Evolutionary conservation across 2,888 invertebrate genomes (phyloP).

Genomic region (Diplazon laetatorius): DNA sequence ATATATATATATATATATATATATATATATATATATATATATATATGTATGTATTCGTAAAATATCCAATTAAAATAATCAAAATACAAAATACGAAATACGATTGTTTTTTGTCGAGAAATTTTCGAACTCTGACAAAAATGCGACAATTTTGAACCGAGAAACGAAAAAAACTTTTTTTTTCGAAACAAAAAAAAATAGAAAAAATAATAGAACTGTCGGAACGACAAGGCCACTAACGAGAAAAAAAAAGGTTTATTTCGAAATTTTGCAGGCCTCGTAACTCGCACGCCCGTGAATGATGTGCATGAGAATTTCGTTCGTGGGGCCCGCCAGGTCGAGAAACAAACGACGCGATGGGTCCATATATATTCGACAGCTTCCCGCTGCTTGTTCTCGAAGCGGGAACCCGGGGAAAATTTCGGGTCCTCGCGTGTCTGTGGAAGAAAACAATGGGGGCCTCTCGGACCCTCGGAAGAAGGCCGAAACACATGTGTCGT

Average conservation of each 20-base stretch:
- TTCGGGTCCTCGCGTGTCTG: not conserved
- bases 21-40: too few species aligned
- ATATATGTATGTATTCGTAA: too few species aligned
- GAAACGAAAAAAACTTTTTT: too few species aligned
- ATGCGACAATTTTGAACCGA: too few species aligned
- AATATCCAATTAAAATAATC: too few species aligned
- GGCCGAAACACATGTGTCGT: conserved; percentile 51
- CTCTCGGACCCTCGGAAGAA: conserved; percentile 6
- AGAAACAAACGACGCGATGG: conserved; percentile 17
- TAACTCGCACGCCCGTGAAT: not conserved
- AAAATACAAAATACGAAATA: too few species aligned
- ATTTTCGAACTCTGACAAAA: too few species aligned
- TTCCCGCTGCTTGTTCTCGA: not conserved
- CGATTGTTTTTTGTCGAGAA: too few species aligned
- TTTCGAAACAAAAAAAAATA: too few species aligned
- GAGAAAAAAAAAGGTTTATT: conserved; percentile 39
- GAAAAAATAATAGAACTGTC: too few species aligned
- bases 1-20: too few species aligned
- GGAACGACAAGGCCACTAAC: not conserved
- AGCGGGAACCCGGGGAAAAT: not conserved
- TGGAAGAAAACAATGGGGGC: conserved; percentile 34
- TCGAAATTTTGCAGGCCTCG: conserved; percentile 51
- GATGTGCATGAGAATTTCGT: not conserved
- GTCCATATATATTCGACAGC: not conserved
- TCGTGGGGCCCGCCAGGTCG: conserved; percentile 26